Conservation (phyloP, 1,140 invertebrate genomes). For the Aphaenogaster floridana region DNA sequence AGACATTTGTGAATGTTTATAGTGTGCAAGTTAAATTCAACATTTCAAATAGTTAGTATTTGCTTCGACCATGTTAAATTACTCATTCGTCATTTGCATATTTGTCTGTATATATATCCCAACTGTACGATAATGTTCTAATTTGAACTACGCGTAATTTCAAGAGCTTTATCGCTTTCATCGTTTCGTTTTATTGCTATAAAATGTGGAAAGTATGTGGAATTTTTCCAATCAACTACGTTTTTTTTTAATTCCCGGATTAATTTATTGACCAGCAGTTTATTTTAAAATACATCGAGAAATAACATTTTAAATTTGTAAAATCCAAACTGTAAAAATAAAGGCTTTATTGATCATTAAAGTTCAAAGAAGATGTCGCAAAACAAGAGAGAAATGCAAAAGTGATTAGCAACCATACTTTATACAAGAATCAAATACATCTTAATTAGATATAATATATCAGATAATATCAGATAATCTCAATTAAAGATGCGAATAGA, state of each 20-base stretch:
- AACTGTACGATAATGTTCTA: conserved; percentile 16
- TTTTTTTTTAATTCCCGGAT: not conserved
- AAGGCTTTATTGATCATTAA: not conserved
- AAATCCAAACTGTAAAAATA: not conserved
- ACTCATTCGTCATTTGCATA: conserved; percentile 26
- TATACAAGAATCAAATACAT: not conserved
- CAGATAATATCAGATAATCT: not conserved
- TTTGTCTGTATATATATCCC: not conserved
- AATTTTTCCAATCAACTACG: not conserved
- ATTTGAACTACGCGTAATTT: conserved; percentile 18
- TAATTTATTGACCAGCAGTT: not conserved
- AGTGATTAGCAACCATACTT: not conserved
- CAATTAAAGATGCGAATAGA: not conserved
- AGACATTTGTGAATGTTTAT: conserved; percentile 19
- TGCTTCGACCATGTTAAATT: conserved; percentile 40
- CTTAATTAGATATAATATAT: not conserved
- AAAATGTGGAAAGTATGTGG: not conserved
- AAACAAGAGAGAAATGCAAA: not conserved
- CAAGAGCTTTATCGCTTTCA: not conserved
- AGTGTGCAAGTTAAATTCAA: not conserved
- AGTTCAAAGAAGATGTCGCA: not conserved
- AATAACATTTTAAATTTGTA: not conserved
- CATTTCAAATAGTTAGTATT: conserved; percentile 38
- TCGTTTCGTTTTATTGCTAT: not conserved
- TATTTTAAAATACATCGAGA: not conserved